Percentiles rank a stretch among this genome's conserved stretches.
Conservation (phyloP, 2,888 invertebrate species). For the Acleris emargana region DNA sequence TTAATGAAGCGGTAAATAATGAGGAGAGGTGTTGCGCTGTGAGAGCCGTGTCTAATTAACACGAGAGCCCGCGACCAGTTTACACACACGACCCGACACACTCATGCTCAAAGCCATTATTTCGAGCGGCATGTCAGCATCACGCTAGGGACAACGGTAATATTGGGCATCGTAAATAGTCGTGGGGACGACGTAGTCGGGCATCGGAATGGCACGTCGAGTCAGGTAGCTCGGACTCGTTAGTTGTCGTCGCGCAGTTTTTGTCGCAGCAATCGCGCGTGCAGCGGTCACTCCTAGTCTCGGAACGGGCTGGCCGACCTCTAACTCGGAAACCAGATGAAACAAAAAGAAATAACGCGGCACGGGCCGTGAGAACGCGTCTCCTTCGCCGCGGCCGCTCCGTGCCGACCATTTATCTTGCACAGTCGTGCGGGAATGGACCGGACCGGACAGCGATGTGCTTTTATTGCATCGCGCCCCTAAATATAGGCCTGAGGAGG, state of each 20-base stretch:
- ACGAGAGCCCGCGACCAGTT: constrained; percentile 61
- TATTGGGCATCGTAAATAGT: constrained; percentile 50
- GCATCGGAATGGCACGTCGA: constrained; percentile 45
- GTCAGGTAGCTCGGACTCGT: constrained; percentile 64
- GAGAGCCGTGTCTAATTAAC: constrained; percentile 78
- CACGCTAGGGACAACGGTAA: constrained; percentile 51
- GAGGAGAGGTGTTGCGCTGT: constrained; percentile 74
- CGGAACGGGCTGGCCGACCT: constrained; percentile 69
- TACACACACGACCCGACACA: constrained; percentile 51
- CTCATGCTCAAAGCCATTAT: constrained; percentile 55
- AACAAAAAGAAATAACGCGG: constrained; percentile 77
- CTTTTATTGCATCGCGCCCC: constrained; percentile 80
- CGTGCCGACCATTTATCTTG: constrained; percentile 79
- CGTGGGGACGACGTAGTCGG: constrained; percentile 50
- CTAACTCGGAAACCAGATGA: constrained; percentile 78
- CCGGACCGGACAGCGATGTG: constrained; percentile 74
- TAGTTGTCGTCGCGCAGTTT: constrained; percentile 68
- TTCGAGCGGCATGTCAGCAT: constrained; percentile 47
- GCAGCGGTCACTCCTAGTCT: constrained; percentile 74
- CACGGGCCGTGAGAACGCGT: constrained; percentile 83
- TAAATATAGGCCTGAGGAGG: constrained; percentile 78
- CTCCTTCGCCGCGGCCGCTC: constrained; percentile 65
- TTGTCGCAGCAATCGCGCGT: constrained; percentile 71
- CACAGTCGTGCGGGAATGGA: constrained; percentile 81
- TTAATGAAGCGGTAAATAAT: constrained; percentile 83